These are phyloP conservation scores for Tetramorium bicarinatum DNA, from an alignment of 2,888 invertebrate genomes.

Conservation along the genomic window DNA sequence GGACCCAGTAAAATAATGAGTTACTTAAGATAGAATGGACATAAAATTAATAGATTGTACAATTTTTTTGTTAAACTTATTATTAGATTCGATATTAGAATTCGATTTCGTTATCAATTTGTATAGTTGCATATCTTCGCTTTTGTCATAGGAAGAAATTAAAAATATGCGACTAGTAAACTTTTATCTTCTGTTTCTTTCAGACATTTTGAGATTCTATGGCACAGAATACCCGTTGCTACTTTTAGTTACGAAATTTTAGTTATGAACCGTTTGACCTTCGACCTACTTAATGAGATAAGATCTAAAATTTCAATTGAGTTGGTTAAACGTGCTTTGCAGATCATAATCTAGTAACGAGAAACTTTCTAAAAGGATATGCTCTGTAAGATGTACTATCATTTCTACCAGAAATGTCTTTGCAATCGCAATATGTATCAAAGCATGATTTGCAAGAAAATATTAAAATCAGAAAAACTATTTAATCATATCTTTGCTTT, in stretches of 20 bases:
- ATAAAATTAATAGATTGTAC: neutral
- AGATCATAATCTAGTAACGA: slow-evolving; percentile 5
- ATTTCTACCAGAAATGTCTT: neutral
- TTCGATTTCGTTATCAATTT: neutral
- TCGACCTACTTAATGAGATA: slow-evolving; percentile 40
- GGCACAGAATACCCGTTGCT: neutral
- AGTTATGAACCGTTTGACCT: slow-evolving; percentile 31
- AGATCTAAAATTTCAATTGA: slow-evolving; percentile 18
- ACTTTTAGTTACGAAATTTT: slow-evolving; percentile 38
- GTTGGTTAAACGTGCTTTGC: neutral
- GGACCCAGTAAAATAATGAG: neutral
- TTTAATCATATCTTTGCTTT: too few relatives aligned
- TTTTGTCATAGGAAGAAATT: neutral
- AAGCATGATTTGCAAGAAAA: neutral
- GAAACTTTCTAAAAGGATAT: slow-evolving; percentile 10
- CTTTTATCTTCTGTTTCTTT: neutral
- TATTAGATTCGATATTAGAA: neutral
- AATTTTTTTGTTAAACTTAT: slow-evolving; percentile 2
- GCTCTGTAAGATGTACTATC: neutral
- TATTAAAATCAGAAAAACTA: neutral
- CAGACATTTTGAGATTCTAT: neutral
- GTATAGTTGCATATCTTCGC: neutral
- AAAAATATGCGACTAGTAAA: neutral
- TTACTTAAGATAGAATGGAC: neutral
- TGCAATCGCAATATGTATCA: neutral